Base-by-base conservation (phyloP, 1,140 invertebrate genomes). In the Streblospio benedicti region DNA sequence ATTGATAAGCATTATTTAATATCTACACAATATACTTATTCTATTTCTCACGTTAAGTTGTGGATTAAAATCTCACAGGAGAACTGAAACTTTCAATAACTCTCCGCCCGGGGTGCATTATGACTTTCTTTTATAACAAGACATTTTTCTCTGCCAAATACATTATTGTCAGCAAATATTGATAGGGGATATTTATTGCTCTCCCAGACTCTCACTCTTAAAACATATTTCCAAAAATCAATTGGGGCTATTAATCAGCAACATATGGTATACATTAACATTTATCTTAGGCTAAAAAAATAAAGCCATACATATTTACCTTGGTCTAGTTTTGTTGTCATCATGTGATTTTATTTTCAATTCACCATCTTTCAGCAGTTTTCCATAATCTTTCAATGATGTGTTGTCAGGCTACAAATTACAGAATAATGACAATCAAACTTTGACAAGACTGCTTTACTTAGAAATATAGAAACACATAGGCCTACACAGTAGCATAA, bases 361-460 rank as follows among this genome's bases (percentile, higher is more conserved):
- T 73, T 97, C 93, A 16, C 92, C 93, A 75, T 98, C 94, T 65
- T 88, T 86, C 61, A 94, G 83, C 49, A 97, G 79, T 43, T 90
- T 83, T 0, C 94, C 95, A 78, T 93, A 97, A 71, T 93, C 88
- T 56, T 86, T 85, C 44, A 96, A 79, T 65, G 87, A 83, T 32
- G 85, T 84, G 61, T 89, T 87, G 47, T 86, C 83, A 32, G 87
- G 87, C 71, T 81, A 58, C 27, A 70, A 43, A 32, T 25, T 49
- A n/a, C n/a, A n/a, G n/a, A 64, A 57, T 41, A 33, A 18, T 51
- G 44, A 50, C 43, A 49, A 23, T 49, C 25, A 49, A 50, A 58
- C 32, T 3, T 4, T 16, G 1, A 49, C 47, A 49, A 14, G 9
- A 9, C 9, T 9, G n/a, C n/a, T n/a, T n/a, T n/a, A n/a, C n/a